Evolutionary conservation across 2,797 vertebrate genomes (phyloP).

Genomic region (Pangasius krempfi): DNA sequence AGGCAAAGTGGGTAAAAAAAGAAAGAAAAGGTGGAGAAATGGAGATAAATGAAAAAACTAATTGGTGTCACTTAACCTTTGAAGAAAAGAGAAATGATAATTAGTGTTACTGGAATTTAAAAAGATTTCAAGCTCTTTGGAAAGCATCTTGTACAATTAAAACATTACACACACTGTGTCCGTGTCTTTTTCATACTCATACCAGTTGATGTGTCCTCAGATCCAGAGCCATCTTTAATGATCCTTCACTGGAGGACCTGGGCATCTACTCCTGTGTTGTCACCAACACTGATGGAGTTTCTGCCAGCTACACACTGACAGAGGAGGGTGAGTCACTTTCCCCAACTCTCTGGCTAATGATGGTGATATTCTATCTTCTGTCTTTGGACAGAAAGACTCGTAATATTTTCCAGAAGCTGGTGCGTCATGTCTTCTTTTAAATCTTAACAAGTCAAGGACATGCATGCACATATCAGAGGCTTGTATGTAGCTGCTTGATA

Average conservation of each 20-base stretch:
- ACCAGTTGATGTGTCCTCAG: slow-evolving; percentile 65
- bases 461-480: background rate
- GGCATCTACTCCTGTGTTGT: slow-evolving; percentile 90
- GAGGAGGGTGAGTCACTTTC: slow-evolving; percentile 85
- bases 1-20: slow-evolving; percentile 7
- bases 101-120: slow-evolving; percentile 6
- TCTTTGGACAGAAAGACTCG: slow-evolving; percentile 37
- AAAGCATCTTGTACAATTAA: slow-evolving; percentile 1
- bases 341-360: slow-evolving; percentile 19
- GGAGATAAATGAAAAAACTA: background rate
- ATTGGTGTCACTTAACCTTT: slow-evolving; percentile 11
- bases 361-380: slow-evolving; percentile 46
- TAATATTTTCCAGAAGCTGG: slow-evolving; percentile 46
- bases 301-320: slow-evolving; percentile 91
- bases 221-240: slow-evolving; percentile 90
- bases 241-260: slow-evolving; percentile 88
- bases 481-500: background rate
- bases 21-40: background rate
- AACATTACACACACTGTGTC: background rate
- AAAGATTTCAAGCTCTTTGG: background rate
- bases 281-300: slow-evolving; percentile 90
- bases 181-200: background rate
- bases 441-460: slow-evolving; percentile 33
- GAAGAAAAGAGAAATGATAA: slow-evolving; percentile 16
- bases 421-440: slow-evolving; percentile 47